Conservation (phyloP, 2,113 vertebrate species). For the Scytalopus superciliaris region DNA sequence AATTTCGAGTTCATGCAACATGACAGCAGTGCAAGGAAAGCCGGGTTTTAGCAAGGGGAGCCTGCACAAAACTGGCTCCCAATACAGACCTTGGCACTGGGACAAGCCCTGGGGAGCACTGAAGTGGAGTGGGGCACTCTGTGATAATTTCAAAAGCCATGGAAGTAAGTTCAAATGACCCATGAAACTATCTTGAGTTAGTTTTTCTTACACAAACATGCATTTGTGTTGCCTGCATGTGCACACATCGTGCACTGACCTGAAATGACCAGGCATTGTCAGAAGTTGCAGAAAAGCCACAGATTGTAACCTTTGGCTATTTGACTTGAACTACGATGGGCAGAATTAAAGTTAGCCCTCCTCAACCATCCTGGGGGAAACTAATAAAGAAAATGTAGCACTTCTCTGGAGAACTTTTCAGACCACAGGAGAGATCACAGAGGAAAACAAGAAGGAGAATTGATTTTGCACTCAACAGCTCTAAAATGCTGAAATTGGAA, state of each 20-base stretch:
- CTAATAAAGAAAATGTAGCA: background rate
- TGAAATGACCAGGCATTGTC: background rate
- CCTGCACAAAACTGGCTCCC: background rate
- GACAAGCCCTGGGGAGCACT: background rate
- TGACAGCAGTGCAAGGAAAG: background rate
- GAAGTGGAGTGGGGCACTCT: background rate
- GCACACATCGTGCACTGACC: background rate
- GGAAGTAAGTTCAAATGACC: background rate
- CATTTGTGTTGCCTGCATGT: background rate
- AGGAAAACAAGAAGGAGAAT: background rate
- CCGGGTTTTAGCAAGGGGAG: background rate
- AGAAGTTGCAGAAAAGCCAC: background rate
- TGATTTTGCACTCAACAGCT: background rate
- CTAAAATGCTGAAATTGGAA: background rate
- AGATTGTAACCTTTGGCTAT: background rate
- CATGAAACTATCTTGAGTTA: background rate
- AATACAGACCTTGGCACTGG: background rate
- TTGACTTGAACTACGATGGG: background rate
- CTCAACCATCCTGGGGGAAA: rapidly evolving
- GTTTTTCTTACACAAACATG: background rate
- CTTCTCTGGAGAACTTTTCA: background rate
- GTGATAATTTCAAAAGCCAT: background rate
- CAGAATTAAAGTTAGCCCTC: background rate
- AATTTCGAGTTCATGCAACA: rapidly evolving
- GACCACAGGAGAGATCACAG: background rate